Conservation (phyloP, 2,113 vertebrate genomes). For the Aphelocoma coerulescens region DNA sequence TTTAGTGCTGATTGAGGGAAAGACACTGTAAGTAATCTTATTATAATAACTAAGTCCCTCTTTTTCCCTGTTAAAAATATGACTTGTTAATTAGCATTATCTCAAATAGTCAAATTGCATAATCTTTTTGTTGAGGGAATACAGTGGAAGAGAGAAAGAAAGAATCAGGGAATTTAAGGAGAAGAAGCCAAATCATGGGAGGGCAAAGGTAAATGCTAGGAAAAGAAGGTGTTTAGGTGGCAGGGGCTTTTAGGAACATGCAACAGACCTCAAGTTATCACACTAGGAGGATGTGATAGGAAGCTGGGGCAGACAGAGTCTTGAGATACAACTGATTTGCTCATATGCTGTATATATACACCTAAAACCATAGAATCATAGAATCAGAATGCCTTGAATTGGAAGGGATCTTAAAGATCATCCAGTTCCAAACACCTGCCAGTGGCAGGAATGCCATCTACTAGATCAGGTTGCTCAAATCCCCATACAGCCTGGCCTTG, state of each 20-base stretch:
- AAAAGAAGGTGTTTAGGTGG: neutral
- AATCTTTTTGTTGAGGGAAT: neutral
- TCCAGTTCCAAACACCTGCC: neutral
- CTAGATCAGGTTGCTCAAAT: neutral
- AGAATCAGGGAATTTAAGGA: neutral
- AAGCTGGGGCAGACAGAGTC: neutral
- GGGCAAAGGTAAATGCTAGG: neutral
- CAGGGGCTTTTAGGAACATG: neutral
- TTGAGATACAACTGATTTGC: neutral
- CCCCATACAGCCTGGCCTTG: neutral
- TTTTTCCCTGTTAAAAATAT: neutral
- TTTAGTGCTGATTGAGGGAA: neutral
- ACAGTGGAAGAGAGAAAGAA: neutral
- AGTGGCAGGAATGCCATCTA: neutral
- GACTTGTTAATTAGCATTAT: neutral
- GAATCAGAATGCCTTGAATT: neutral
- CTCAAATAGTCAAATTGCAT: neutral
- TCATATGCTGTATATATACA: neutral
- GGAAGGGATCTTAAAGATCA: neutral
- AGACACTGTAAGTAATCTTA: neutral
- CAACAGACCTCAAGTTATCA: neutral
- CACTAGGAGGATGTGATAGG: neutral
- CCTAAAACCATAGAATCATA: neutral
- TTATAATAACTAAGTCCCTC: neutral
- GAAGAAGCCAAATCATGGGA: neutral